A percentile compares a stretch with the other conserved stretches of the same genome.
These are phyloP conservation scores for Archips crataeganus DNA, from an alignment of 2,888 invertebrate species.

Conservation along the genomic window DNA sequence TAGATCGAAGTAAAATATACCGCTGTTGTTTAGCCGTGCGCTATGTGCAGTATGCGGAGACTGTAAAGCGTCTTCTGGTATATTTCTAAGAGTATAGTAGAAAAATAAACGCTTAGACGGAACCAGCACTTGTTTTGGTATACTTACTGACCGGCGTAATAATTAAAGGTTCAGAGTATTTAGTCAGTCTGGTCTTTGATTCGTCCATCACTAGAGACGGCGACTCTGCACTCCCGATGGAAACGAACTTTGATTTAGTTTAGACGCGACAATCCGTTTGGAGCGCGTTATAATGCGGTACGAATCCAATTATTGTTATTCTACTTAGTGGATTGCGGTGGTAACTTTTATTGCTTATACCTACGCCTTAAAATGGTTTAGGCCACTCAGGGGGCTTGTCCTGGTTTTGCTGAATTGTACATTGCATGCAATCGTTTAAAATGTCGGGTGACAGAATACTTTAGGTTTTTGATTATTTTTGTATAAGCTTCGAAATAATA, in stretches of 20 bases:
- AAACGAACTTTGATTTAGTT: slow-evolving; percentile 82
- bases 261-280: slow-evolving; percentile 75
- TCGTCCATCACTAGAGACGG: slow-evolving; percentile 55
- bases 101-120: too few species aligned
- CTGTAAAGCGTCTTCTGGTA: too few species aligned
- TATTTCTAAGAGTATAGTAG: too few species aligned
- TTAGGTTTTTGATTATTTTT: neutral
- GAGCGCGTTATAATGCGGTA: slow-evolving; percentile 55
- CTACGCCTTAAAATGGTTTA: slow-evolving; percentile 4
- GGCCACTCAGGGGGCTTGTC: neutral
- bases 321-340: slow-evolving; percentile 28
- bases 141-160: neutral
- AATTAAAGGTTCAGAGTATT: neutral
- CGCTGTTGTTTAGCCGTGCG: too few species aligned
- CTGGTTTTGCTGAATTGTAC: slow-evolving; percentile 20
- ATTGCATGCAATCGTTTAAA: slow-evolving; percentile 5
- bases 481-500: neutral
- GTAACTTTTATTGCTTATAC: slow-evolving; percentile 22
- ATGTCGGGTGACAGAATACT: neutral
- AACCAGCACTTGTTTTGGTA: too few species aligned
- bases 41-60: too few species aligned
- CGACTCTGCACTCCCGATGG: slow-evolving; percentile 68
- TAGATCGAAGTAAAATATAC: too few species aligned
- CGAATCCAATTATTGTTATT: slow-evolving; percentile 50
- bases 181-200: slow-evolving; percentile 16